These are phyloP conservation scores for Alethe diademata DNA, from an alignment of 2,113 vertebrate species.

Conservation along the genomic window DNA sequence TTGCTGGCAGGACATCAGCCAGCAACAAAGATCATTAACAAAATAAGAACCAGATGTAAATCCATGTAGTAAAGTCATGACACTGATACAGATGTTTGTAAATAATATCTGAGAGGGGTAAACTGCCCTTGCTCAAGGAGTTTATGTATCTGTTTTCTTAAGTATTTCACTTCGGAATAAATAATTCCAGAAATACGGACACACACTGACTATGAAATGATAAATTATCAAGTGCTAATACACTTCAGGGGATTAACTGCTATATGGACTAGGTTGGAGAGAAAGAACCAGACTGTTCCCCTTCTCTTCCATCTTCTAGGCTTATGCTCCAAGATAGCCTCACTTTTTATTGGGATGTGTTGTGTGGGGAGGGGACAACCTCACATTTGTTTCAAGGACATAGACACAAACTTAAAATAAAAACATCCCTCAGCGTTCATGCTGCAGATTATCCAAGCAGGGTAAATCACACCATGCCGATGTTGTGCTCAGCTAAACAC, in stretches of 20 bases:
- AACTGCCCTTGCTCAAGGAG: background rate
- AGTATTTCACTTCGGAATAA: background rate
- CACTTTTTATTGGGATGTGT: accelerated
- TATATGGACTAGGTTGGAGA: background rate
- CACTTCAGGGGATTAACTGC: background rate
- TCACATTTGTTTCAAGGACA: background rate
- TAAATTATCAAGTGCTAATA: background rate
- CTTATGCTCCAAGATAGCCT: background rate
- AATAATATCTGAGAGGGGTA: background rate
- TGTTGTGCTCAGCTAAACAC: background rate
- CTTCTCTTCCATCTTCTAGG: background rate
- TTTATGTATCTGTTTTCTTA: background rate
- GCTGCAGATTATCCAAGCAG: background rate
- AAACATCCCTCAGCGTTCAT: background rate
- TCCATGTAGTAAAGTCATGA: background rate
- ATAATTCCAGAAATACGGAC: background rate
- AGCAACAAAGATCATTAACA: background rate
- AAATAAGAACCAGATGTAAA: slow-evolving; percentile 41
- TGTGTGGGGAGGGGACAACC: background rate
- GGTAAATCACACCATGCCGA: background rate
- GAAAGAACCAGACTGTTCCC: background rate
- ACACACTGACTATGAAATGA: background rate
- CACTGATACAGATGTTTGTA: background rate
- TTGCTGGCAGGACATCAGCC: background rate
- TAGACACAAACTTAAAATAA: background rate